Evolutionary conservation across 2,888 invertebrate genomes (phyloP).

Genomic region (Syritta pipiens): DNA sequence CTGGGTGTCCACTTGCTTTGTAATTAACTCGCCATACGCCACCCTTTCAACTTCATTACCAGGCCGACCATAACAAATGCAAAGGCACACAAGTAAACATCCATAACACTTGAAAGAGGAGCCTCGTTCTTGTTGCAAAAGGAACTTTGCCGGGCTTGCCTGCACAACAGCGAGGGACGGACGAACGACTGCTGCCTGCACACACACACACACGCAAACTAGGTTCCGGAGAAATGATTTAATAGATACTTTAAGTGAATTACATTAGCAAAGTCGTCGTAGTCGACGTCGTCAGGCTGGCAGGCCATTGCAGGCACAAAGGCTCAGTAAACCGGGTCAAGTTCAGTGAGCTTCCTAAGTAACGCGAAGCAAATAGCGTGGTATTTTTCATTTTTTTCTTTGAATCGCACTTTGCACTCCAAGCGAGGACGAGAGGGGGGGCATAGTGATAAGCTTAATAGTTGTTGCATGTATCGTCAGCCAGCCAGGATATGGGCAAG

Average conservation of each 20-base stretch:
- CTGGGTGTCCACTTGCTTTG: too few species aligned
- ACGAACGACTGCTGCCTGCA: conserved; percentile 9
- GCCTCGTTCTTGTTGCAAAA: conserved; percentile 14
- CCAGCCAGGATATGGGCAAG: too few species aligned
- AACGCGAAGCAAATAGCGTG: too few species aligned
- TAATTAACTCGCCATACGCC: too few species aligned
- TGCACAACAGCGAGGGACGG: too few species aligned
- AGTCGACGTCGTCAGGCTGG: too few species aligned
- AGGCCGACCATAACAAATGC: conserved; percentile 49
- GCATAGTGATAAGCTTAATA: conserved; percentile 3
- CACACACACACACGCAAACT: conserved; percentile 21
- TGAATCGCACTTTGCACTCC: too few species aligned
- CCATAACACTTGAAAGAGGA: conserved; percentile 36
- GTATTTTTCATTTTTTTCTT: neutral
- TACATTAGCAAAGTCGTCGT: conserved; percentile 56
- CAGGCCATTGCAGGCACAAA: conserved; percentile 6
- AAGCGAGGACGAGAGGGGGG: too few species aligned
- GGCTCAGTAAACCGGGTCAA: conserved; percentile 51
- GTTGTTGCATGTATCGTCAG: too few species aligned
- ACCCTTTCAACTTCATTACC: conserved; percentile 38
- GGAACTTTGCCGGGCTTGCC: conserved; percentile 27
- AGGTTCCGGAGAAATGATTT: neutral
- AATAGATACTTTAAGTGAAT: conserved; percentile 60
- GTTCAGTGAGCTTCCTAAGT: conserved; percentile 34
- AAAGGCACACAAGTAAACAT: conserved; percentile 38